Percentiles rank a stretch among this genome's conserved stretches.
Evolutionary conservation across 2,888 invertebrate species (phyloP).

Genomic region (Cosmia pyralina): DNA sequence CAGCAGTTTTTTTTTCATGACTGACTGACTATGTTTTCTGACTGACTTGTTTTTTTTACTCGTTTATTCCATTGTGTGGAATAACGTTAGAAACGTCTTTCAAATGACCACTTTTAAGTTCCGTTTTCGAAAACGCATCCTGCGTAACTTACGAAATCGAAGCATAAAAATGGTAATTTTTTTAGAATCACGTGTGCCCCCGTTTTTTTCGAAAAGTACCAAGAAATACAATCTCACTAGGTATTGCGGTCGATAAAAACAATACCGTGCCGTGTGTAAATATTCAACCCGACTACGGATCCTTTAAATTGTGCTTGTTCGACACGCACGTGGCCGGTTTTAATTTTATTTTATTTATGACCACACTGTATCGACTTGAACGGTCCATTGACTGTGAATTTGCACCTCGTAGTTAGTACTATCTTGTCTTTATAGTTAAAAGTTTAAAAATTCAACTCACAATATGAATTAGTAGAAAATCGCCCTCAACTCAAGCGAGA

Average conservation of each 20-base stretch:
- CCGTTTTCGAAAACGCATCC: background rate
- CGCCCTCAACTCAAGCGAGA: background rate
- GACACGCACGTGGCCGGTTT: background rate
- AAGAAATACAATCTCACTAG: background rate
- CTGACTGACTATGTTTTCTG: no score
- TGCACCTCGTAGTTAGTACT: background rate
- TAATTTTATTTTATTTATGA: background rate
- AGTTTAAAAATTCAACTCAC: no score
- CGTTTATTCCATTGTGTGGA: no score
- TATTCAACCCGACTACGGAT: background rate
- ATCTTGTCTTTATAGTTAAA: background rate
- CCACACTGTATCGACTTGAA: background rate
- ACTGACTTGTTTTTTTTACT: no score
- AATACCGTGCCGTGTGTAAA: background rate
- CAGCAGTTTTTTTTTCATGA: no score
- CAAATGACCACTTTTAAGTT: background rate
- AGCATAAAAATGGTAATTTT: background rate
- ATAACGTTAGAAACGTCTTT: background rate
- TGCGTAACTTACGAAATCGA: background rate
- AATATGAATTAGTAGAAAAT: constrained; percentile 4
- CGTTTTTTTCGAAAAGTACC: background rate
- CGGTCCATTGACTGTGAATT: background rate
- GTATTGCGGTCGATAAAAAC: background rate
- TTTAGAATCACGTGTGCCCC: background rate
- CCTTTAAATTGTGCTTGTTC: background rate